These are phyloP conservation scores for Carposina sasakii DNA, from an alignment of 1,140 invertebrate genomes.

Conservation along the genomic window DNA sequence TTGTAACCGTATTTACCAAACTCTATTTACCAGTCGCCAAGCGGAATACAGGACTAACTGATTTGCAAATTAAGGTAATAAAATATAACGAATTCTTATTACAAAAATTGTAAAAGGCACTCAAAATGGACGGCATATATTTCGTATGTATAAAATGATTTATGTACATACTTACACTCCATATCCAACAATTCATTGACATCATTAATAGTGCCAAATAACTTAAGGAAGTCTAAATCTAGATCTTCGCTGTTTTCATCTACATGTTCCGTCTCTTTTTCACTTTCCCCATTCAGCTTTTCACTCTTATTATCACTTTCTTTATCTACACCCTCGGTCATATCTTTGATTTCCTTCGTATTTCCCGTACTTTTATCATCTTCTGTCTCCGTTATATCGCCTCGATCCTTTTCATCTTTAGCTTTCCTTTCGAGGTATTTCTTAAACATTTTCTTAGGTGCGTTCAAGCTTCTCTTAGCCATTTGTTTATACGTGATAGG, in stretches of 20 bases:
- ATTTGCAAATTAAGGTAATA: no score
- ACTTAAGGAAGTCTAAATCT: slow-evolving; percentile 36
- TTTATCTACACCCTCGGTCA: no score
- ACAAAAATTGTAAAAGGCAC: no score
- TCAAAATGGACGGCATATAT: no score
- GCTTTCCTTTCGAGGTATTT: slow-evolving; percentile 16
- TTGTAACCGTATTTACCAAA: no score
- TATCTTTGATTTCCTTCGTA: not conserved
- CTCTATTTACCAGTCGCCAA: no score
- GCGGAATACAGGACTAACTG: no score
- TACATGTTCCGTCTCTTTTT: not conserved
- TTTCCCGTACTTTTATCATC: not conserved
- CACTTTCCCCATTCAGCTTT: not conserved
- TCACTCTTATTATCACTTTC: no score
- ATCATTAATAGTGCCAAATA: slow-evolving; percentile 51
- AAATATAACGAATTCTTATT: no score
- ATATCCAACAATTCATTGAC: slow-evolving; percentile 48
- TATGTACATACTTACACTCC: slow-evolving; percentile 54
- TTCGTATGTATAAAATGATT: no score
- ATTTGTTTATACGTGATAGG: slow-evolving; percentile 29
- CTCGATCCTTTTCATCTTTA: not conserved
- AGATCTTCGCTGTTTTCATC: slow-evolving; percentile 11
- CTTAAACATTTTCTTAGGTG: slow-evolving; percentile 25
- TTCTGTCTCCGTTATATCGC: not conserved
- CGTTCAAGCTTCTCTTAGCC: slow-evolving; percentile 3